Evolutionary conservation across 2,888 invertebrate genomes (phyloP), one percentile per base, ranked within the genome.

Genomic region (Noctua comes): DNA sequence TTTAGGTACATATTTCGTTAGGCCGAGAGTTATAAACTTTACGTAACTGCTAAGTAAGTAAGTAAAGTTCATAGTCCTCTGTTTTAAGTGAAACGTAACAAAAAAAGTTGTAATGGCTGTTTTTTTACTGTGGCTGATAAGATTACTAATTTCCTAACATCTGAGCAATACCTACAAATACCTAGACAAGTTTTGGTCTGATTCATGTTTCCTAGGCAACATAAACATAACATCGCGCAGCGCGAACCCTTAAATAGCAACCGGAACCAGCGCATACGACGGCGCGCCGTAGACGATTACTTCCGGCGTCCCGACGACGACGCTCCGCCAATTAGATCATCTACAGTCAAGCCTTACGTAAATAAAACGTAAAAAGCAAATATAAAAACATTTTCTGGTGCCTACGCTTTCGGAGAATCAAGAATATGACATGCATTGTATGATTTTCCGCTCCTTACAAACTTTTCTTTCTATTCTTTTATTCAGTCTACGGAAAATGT

Each of bases 221-320:
- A 36, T 36, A 21, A 31, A 24, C 5, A 59, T 31, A 43, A 80
- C 21, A 70, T 36, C 57, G 57, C 18, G 10, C 21, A 2, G 48
- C 57, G 16, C 18, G 36, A 74, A 74, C 16, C 54, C 36, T 68
- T n/a, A 77, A 57, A 73, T 82, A 68, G 48, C 36, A 68, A 70
- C 40, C 82, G 79, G 84, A 73, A 79, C 40, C 59, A 54, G 66
- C 70, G 51, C 54, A 83, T 51, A 51, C 78, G 78, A 68, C 68
- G 46, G 46, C 40, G 31, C 68, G 77, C 66, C 43, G 31, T 48
- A 64, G 77, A 71, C 71, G 83, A 83, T 81, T 83, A 57, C 68
- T 83, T 81, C 83, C 83, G 24, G 77, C 21, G 78, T 40, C 40
- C 40, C n/a, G n/a, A 57, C 74, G 57, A 18, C n/a, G n/a, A 57